Evolutionary conservation across 2,888 invertebrate species (phyloP), one percentile per base, ranked within the genome.

Genomic region (Agriopis aurantiaria): DNA sequence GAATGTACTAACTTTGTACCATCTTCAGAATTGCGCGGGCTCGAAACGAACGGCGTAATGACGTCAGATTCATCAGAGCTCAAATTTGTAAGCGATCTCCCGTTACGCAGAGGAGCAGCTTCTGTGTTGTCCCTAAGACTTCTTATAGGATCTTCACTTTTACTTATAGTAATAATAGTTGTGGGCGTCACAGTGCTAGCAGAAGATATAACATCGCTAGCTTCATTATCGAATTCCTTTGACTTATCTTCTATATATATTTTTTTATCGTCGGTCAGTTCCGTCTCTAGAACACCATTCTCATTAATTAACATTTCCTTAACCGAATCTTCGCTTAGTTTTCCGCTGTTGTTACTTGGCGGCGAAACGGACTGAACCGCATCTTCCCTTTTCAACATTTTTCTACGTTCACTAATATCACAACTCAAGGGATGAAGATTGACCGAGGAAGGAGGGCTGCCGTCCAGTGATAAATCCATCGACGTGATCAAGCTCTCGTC

Each of bases 291-390:
- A 45, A 62, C 56, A 43, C 74, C 78, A 17, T 75, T 73, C 65
- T 82, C 86, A 75, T 80, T 84, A 7, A 81, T 76, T n/a, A 80
- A 66, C 45, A 84, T 71, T 70, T 89, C 89, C 78, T 88, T 89
- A 0, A 87, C 82, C 12, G 92, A 93, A 71, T 94, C 94, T 78
- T 93, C 94, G 70, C 94, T 95, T 68, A 91, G 80, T 81, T 92
- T 94, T 8, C 91, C 91, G 73, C 93, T 92, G 71, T 92, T 91
- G 75, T 91, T 92, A 78, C 90, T 94, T 3, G 91, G 91, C 5
- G 95, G 95, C 7, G 95, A 92, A 67, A 93, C 82, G 9, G 94
- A 91, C 76, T 95, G 95, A 65, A 95, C 85, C n/a, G 95, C 95
- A 74, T 95, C 94, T 84, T 94, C 95, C 71, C 95, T 83, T 83